Base-by-base conservation (phyloP, 2,888 invertebrate genomes). In the Digitonthophagus gazella region DNA sequence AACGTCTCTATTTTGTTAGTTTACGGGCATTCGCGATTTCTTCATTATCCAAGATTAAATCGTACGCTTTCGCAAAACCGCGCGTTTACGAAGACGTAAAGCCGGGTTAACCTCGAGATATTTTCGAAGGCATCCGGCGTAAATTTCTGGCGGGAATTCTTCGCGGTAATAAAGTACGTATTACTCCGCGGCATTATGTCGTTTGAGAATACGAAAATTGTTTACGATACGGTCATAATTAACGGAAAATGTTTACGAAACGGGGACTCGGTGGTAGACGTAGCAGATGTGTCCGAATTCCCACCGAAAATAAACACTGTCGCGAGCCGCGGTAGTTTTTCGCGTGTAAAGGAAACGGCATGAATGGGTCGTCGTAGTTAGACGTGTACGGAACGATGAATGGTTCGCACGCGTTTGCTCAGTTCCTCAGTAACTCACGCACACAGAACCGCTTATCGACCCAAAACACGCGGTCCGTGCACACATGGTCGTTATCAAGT, bases 381-480 rank as follows among this genome's bases (percentile, higher is more conserved):
- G 58, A 58, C 16, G 64, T 15, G 28, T 20, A 19, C n/a, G 18
- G 18, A 20, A 61, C 18, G 75, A 76, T 76, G 76, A 76, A 76
- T 76, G 76, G 75, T 75, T 74, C 75, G 74, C 75, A 74, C 74
- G 76, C 76, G 76, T 75, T 71, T 75, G 74, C 75, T 72, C 73
- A 71, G 73, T 76, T 75, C 74, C 28, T 44, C 75, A 75, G 73
- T 73, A 75, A 76, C 75, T 75, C 75, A 76, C 76, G 75, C 76
- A 76, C 76, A 74, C 75, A 76, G 61, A 74, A 76, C 75, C 76
- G 75, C 74, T 72, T 76, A 76, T 76, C 76, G 76, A 76, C 75
- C 75, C 74, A 72, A 67, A 72, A 76, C 76, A 76, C 76, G 76
- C 75, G 76, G 76, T 74, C 65, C 28, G 28, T 44, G 28, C 58